Evolutionary conservation across 2,888 invertebrate genomes (phyloP), one percentile per base, ranked within the genome.

Genomic region (Scaptomyza flava): DNA sequence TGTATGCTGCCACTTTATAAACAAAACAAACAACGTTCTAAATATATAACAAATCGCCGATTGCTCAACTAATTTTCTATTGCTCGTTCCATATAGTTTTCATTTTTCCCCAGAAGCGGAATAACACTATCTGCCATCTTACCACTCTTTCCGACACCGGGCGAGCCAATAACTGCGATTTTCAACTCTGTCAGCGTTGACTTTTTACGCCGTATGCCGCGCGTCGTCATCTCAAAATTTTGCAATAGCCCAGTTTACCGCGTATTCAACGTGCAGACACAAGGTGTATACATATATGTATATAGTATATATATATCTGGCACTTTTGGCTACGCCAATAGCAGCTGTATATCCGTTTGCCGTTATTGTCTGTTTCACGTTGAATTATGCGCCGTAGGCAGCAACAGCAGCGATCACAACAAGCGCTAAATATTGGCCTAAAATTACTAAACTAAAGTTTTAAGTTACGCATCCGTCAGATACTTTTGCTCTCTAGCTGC

Each of bases 71-170:
- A 81, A 82, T 87, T 84, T 83, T 81, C 72, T 84, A 82, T 81
- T 84, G 87, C 83, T 85, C 74, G 61, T 27, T n/a, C n/a, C n/a
- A n/a, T n/a, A n/a, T n/a, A n/a, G n/a, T n/a, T n/a, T 27, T 6
- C 6, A 4, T 5, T 27, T 27, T 27, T 27, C 1, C 5, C 27
- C 27, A 27, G 6, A 27, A 6, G 27, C 6, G 27, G 27, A 27
- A 27, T 27, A 4, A 27, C 27, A 27, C 27, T 27, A 4, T 27
- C 6, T 6, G 27, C 27, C 6, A 27, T 43, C 87, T 85, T 94
- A 98, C 98, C 98, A 92, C 97, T 98, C 93, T 98, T 98, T 70
- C 98, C 98, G 76, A 98, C 98, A 73, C 96, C 95, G 14, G 97
- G 96, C 62, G 96, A 96, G 61, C 98, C 98, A 78, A 98, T 93